These are phyloP conservation scores for Tamias sibiricus DNA, from an alignment of 2,113 vertebrate genomes.

Conservation along the genomic window DNA sequence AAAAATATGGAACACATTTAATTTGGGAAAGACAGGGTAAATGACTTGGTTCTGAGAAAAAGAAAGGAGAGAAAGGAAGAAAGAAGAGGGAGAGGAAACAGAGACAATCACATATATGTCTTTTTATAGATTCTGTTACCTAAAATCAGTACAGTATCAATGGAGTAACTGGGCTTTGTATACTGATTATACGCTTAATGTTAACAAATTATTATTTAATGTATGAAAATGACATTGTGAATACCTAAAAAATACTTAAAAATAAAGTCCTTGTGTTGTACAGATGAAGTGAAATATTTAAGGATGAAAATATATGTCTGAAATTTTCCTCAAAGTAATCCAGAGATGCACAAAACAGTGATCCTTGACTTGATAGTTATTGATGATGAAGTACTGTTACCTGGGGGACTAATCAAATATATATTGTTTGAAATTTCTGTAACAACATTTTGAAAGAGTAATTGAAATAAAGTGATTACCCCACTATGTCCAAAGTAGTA, in stretches of 20 bases:
- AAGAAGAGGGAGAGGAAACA: not conserved
- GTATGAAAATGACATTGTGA: not conserved
- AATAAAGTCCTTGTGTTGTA: not conserved
- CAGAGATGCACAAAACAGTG: not conserved
- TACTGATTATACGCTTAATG: not conserved
- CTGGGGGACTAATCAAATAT: not conserved
- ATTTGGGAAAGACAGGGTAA: not conserved
- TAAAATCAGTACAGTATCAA: not conserved
- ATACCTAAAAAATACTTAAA: slow-evolving; percentile 38
- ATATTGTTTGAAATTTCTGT: not conserved
- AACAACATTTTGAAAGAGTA: not conserved
- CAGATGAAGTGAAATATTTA: slow-evolving; percentile 8
- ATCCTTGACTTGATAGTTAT: not conserved
- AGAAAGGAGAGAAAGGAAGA: no score
- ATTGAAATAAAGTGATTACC: not conserved
- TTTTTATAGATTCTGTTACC: not conserved
- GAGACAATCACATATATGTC: not conserved
- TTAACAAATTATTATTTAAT: slow-evolving; percentile 24
- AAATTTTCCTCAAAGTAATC: not conserved
- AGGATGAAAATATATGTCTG: not conserved
- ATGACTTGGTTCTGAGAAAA: not conserved
- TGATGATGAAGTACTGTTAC: not conserved
- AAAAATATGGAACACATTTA: not conserved
- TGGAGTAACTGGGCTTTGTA: not conserved
- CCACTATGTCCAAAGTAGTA: not conserved